These are phyloP conservation scores for Sminthurides bifidus DNA, from an alignment of 1,140 invertebrate species.

Conservation along the genomic window DNA sequence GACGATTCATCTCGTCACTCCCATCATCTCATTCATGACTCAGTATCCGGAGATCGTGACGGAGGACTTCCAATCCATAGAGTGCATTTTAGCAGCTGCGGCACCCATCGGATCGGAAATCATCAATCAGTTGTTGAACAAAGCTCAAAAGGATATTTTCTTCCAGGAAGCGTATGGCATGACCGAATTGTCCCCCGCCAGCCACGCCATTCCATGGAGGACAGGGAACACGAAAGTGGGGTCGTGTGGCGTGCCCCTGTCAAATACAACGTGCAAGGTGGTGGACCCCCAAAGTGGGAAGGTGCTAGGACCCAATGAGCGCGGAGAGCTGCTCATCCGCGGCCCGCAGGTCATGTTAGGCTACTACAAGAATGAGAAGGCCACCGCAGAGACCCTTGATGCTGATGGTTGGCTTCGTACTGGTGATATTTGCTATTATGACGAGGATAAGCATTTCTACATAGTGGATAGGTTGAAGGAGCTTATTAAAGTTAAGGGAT, in stretches of 20 bases:
- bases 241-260: slow-evolving; percentile 25
- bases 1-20: slow-evolving; percentile 1
- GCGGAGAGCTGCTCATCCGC: slow-evolving; percentile 41
- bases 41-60: neutral
- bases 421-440: slow-evolving; percentile 51
- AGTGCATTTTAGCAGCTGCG: neutral
- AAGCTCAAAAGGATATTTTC: slow-evolving; percentile 1
- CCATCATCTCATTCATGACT: slow-evolving; percentile 7
- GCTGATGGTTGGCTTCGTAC: slow-evolving; percentile 53
- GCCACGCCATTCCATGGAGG: slow-evolving; percentile 6
- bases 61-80: neutral
- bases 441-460: slow-evolving; percentile 50
- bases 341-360: slow-evolving; percentile 41
- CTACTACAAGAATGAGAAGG: slow-evolving; percentile 34
- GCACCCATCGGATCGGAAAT: slow-evolving; percentile 8
- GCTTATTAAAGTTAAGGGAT: slow-evolving; percentile 80
- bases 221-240: slow-evolving; percentile 6
- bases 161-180: slow-evolving; percentile 13
- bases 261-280: slow-evolving; percentile 34
- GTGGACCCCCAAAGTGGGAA: slow-evolving; percentile 36
- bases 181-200: slow-evolving; percentile 29
- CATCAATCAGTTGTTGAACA: slow-evolving; percentile 5
- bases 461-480: slow-evolving; percentile 77
- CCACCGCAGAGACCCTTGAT: slow-evolving; percentile 69
- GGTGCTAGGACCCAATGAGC: slow-evolving; percentile 35